A percentile compares a stretch with the other conserved stretches of the same genome.
These are phyloP conservation scores for Leptodactylus fallax DNA, from an alignment of 2,797 vertebrate genomes.

Conservation along the genomic window DNA sequence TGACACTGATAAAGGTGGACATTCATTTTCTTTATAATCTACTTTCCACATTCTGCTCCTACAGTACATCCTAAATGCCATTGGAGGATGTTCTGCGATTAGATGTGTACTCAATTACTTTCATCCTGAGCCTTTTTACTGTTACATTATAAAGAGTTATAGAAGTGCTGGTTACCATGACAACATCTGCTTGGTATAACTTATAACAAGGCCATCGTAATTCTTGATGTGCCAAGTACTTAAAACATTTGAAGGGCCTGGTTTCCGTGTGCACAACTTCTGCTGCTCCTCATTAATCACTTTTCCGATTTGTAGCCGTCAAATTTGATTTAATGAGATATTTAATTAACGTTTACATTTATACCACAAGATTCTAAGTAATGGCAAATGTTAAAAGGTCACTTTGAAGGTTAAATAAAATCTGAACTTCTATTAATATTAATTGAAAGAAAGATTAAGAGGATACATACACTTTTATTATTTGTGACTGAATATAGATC, in stretches of 20 bases:
- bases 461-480: neutral
- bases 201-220: conserved; percentile 30
- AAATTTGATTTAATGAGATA: conserved; percentile 34
- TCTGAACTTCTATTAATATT: conserved; percentile 6
- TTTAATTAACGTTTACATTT: conserved; percentile 2
- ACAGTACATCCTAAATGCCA: neutral
- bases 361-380: neutral
- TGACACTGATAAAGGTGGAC: neutral
- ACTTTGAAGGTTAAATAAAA: conserved; percentile 20
- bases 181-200: conserved; percentile 9
- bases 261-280: neutral
- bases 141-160: neutral
- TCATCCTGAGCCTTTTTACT: conserved; percentile 4
- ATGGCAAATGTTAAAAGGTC: conserved; percentile 21
- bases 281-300: conserved; percentile 2
- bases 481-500: neutral
- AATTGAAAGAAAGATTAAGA: neutral
- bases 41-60: neutral
- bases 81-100: neutral
- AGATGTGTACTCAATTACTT: conserved; percentile 20
- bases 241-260: conserved; percentile 2
- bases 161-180: conserved; percentile 24
- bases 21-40: neutral
- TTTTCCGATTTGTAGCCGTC: conserved; percentile 9
- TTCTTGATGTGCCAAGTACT: conserved; percentile 6